Percentiles rank a stretch among this genome's conserved stretches.
Evolutionary conservation across 2,888 invertebrate genomes (phyloP).

Genomic region (Gibbula magus): DNA sequence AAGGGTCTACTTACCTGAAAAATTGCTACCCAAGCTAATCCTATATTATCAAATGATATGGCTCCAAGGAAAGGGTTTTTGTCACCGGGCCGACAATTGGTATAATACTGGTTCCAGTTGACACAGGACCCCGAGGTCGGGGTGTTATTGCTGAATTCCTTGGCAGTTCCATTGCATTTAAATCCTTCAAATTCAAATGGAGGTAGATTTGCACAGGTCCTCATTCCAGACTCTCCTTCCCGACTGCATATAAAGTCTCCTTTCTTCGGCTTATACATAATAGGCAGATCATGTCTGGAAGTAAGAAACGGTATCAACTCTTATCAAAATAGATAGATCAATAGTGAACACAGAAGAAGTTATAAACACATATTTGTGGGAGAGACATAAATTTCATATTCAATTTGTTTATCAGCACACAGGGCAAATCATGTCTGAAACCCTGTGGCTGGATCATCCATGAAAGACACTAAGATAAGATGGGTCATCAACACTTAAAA

Average conservation of each 20-base stretch:
- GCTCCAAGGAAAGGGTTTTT: constrained; percentile 99
- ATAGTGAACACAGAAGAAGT: not conserved
- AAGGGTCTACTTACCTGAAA: constrained; percentile 87
- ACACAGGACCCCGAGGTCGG: constrained; percentile 84
- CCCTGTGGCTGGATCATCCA: too few species aligned
- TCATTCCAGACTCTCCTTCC: constrained; percentile 95
- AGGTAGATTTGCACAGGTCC: constrained; percentile 79
- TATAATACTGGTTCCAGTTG: constrained; percentile 99
- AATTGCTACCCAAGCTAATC: constrained; percentile 99
- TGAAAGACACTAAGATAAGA: too few species aligned
- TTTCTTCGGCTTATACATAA: constrained; percentile 59
- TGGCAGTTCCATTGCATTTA: constrained; percentile 83
- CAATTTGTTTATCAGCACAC: not conserved
- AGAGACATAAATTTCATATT: too few species aligned
- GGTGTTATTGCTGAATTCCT: constrained; percentile 78
- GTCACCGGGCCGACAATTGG: constrained; percentile 92
- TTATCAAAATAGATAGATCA: not conserved
- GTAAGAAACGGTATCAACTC: constrained; percentile 14
- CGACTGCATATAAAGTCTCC: constrained; percentile 97
- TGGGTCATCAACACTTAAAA: too few species aligned
- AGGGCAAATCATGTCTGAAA: not conserved
- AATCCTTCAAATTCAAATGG: constrained; percentile 81
- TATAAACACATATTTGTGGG: not conserved
- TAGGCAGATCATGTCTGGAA: constrained; percentile 60
- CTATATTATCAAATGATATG: constrained; percentile 99